Conservation (phyloP, 2,888 invertebrate genomes). For the Steinernema carpocapsae region DNA sequence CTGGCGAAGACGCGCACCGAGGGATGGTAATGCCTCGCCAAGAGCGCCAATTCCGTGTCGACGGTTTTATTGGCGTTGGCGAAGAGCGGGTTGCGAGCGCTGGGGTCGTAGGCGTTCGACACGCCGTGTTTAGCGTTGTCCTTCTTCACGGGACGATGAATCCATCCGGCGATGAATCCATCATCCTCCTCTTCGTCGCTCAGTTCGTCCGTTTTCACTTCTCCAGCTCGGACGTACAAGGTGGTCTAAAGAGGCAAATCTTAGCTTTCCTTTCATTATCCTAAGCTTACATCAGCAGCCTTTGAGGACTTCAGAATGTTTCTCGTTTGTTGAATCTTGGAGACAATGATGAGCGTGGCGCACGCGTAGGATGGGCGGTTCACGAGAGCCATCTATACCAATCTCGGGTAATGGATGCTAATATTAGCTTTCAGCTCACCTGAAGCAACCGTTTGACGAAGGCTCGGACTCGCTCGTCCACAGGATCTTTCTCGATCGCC, state of each 20-base stretch:
- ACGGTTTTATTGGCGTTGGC: slow-evolving; percentile 80
- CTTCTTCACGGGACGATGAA: slow-evolving; percentile 15
- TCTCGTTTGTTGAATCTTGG: slow-evolving; percentile 55
- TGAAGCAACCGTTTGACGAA: slow-evolving; percentile 85
- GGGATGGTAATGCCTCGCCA: slow-evolving; percentile 85
- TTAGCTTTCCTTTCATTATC: slow-evolving; percentile 5
- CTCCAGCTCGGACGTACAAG: neutral
- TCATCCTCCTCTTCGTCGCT: slow-evolving; percentile 70
- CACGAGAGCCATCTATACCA: slow-evolving; percentile 71
- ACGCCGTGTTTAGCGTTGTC: slow-evolving; percentile 36
- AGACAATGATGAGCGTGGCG: slow-evolving; percentile 78
- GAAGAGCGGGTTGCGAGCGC: slow-evolving; percentile 82
- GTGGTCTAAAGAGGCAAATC: slow-evolving; percentile 18
- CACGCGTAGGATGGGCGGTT: slow-evolving; percentile 81
- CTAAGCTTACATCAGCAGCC: slow-evolving; percentile 60
- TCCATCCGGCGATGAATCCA: slow-evolving; percentile 23
- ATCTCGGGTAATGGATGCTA: neutral
- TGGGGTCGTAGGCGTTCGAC: slow-evolving; percentile 71
- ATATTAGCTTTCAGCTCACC: slow-evolving; percentile 50
- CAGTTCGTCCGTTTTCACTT: slow-evolving; percentile 53
- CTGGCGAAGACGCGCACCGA: slow-evolving; percentile 86
- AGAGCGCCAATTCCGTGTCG: slow-evolving; percentile 79
- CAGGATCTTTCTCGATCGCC: slow-evolving; percentile 81
- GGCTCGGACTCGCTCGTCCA: slow-evolving; percentile 78
- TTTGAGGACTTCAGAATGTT: slow-evolving; percentile 59